A percentile compares a stretch with the other conserved stretches of the same genome.
Conservation (phyloP, 1,140 invertebrate genomes). For the Danaus plexippus region DNA sequence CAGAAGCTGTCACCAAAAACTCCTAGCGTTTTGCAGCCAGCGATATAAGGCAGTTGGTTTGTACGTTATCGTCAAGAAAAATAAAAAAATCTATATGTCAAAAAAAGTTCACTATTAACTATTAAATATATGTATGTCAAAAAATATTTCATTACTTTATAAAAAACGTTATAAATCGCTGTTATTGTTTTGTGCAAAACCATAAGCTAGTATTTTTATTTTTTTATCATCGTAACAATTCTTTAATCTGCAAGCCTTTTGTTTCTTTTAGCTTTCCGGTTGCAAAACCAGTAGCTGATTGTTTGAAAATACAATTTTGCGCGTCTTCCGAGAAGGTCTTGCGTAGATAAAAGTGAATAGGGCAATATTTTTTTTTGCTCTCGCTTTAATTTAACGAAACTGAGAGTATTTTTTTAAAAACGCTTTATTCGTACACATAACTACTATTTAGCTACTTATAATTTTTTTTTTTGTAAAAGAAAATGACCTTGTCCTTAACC, state of each 20-base stretch:
- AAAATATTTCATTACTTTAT: too few relatives aligned
- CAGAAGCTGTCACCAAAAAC: conserved; percentile 50
- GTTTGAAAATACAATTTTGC: conserved; percentile 22
- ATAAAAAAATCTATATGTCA: too few relatives aligned
- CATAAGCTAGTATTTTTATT: conserved; percentile 15
- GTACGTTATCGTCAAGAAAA: too few relatives aligned
- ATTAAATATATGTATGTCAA: too few relatives aligned
- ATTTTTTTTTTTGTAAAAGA: too few relatives aligned
- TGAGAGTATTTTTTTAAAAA: conserved; percentile 30
- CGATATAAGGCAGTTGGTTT: too few relatives aligned
- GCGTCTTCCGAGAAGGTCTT: conserved; percentile 49
- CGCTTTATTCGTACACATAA: too few relatives aligned
- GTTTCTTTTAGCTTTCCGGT: conserved; percentile 27
- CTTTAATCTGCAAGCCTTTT: conserved; percentile 13
- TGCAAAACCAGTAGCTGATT: conserved; percentile 38
- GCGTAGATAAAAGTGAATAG: conserved; percentile 43
- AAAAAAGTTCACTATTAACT: too few relatives aligned
- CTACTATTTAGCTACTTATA: too few relatives aligned
- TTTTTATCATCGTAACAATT: conserved; percentile 6
- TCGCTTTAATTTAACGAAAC: conserved; percentile 29
- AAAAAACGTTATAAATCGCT: too few relatives aligned
- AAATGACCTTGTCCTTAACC: too few relatives aligned
- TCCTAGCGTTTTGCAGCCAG: conserved; percentile 22
- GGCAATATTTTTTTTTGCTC: conserved; percentile 17
- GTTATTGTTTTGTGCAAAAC: conserved; percentile 15